Base-by-base conservation (phyloP, 2,888 invertebrate genomes). In the Chrysodeixis includens region DNA sequence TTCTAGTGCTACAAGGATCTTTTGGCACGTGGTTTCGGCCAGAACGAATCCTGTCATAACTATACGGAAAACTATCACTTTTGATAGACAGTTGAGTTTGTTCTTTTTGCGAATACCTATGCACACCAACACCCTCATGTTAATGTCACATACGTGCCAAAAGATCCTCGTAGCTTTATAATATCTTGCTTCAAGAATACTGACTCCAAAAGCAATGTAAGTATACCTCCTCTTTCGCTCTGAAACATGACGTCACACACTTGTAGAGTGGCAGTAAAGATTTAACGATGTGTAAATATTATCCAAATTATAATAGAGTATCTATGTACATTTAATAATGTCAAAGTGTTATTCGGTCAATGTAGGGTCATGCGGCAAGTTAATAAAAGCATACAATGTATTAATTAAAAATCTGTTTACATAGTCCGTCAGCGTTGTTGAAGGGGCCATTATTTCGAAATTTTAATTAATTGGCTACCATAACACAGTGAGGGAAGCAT, bases 371-470 rank as follows among this genome's bases (percentile, higher is more conserved):
- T 57, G 52, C 20, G 64, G 40, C 54, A 30, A 55, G 69, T 74
- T 75, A 79, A 82, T 81, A 72, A 78, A 76, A 71, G 64, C 75
- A 72, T 64, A 77, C 78, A 79, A 76, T 76, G 74, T 76, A 71
- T 82, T 85, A 82, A 87, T 86, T 88, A 83, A 86, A 85, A 84
- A 83, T 62, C 53, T 87, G 87, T 87, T 82, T 86, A 76, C 84
- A 70, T 62, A 75, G 66, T 66, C 62, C 76, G 75, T 72, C 74
- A 79, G 76, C 79, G 73, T 75, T 73, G 74, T 72, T 71, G 61
- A 69, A 77, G 67, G 64, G 71, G 74, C 74, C 72, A 80, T 79
- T 76, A 80, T 74, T 74, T 76, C 61, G 69, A 64, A 52, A 66
- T 77, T 64, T 73, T 83, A 79, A 85, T 86, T 81, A 80, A 83